Evolutionary conservation across 2,113 vertebrate genomes (phyloP).

Genomic region (Alligator sinensis): DNA sequence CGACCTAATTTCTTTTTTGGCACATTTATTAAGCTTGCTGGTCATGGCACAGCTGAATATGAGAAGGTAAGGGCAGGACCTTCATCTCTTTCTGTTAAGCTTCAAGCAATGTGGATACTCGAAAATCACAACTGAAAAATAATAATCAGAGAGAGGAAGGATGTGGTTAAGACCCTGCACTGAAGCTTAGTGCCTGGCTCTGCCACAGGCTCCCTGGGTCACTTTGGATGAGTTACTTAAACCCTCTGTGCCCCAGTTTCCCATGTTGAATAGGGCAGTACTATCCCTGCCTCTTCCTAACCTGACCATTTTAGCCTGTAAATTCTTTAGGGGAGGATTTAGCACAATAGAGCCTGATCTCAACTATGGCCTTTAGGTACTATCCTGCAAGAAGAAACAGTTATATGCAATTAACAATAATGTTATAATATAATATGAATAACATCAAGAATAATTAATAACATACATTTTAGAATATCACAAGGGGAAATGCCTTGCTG

Average conservation of each 20-base stretch:
- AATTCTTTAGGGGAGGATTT: not conserved
- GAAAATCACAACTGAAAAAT: not conserved
- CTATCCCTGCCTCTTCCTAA: not conserved
- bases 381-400: not conserved
- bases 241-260: rapidly evolving
- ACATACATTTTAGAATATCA: not conserved
- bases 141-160: not conserved
- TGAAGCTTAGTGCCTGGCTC: not conserved
- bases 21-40: constrained; percentile 26
- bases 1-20: not conserved
- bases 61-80: not conserved
- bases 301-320: not conserved
- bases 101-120: not conserved
- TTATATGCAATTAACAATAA: rapidly evolving
- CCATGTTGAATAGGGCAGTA: not conserved
- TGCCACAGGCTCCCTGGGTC: not conserved
- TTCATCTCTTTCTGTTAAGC: constrained; percentile 17
- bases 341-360: not conserved
- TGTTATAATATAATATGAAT: not conserved
- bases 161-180: not conserved
- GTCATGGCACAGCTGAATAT: constrained; percentile 47
- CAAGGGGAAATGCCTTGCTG: too few relatives aligned
- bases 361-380: not conserved
- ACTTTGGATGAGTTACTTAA: not conserved
- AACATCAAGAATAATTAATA: not conserved